These are phyloP conservation scores for Macrostomum lignano DNA, from an alignment of 1,140 invertebrate species.

Conservation along the genomic window DNA sequence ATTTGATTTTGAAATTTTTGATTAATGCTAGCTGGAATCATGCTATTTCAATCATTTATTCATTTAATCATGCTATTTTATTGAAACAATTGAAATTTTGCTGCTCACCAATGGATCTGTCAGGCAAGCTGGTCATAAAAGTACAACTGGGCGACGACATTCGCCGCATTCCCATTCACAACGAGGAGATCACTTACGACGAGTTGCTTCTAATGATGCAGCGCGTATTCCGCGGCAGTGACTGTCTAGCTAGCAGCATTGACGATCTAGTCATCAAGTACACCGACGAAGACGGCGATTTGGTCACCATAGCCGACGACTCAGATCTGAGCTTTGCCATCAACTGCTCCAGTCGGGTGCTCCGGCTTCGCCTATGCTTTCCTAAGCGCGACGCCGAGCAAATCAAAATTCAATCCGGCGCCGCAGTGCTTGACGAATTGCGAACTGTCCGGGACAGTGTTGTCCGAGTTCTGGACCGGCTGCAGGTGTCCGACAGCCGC, in stretches of 20 bases:
- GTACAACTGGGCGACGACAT: conserved; percentile 43
- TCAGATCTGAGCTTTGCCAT: conserved; percentile 43
- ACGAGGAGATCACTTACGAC: conserved; percentile 47
- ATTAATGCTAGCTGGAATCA: too few relatives aligned
- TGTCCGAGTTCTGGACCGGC: too few relatives aligned
- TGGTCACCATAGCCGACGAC: conserved; percentile 45
- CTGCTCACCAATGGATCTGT: conserved; percentile 27
- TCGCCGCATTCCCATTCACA: conserved; percentile 41
- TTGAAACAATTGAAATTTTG: background rate
- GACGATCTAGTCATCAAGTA: conserved; percentile 46
- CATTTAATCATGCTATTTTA: too few relatives aligned
- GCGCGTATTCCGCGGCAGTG: conserved; percentile 39
- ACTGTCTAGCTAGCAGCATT: conserved; percentile 34
- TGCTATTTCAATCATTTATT: background rate
- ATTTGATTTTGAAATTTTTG: too few relatives aligned
- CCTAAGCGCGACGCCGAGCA: too few relatives aligned
- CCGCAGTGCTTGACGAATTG: too few relatives aligned
- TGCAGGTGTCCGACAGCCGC: too few relatives aligned
- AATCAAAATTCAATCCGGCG: too few relatives aligned
- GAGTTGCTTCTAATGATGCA: conserved; percentile 49
- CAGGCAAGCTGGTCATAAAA: conserved; percentile 34
- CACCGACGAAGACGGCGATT: conserved; percentile 46
- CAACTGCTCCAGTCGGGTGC: too few relatives aligned
- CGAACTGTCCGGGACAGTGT: too few relatives aligned
- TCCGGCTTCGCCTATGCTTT: too few relatives aligned